Evolutionary conservation across 2,797 vertebrate genomes (phyloP), one percentile per base, ranked within the genome.

Genomic region (Coregonus suidteri): DNA sequence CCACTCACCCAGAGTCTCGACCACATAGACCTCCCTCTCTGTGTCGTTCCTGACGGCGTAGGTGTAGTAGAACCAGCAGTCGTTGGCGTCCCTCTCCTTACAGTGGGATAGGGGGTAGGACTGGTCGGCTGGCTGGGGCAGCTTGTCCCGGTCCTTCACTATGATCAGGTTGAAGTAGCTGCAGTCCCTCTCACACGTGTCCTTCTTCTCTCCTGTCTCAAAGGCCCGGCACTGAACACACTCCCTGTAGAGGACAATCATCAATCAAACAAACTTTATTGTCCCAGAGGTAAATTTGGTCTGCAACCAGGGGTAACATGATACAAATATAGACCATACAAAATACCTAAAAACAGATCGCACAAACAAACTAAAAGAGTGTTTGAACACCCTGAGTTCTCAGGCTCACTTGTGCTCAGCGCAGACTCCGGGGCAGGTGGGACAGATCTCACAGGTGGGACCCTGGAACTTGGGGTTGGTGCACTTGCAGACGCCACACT

Each of bases 51-150:
- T 88, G 86, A 98, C 93, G 1, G 96, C 96, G 4, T 96, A 98
- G 0, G 97, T 97, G 90, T 95, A 99, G 88, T 97, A 98, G 93
- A 99, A 97, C 97, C 97, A 99, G 93, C 98, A 99, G 90, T 99
- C 98, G 0, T 98, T 97, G 3, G 96, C 95, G 6, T 98, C 97
- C 6, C 98, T 95, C 92, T 98, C 97, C 47, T 99, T 99, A 91
- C 98, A 99, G 79, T 98, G 97, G 1, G 94, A 94, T 76, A 97
- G 85, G 0, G 96, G 95, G 31, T 94, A 94, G 0, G 87, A 91
- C 87, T 97, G 94, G 52, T 95, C 96, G 0, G 87, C 92, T 0
- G 97, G 97, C 88, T 98, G 96, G 0, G 98, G 97, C 77, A 98
- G 79, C 41, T 94, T 92, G 3, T 95, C 93, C 0, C 95, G 93